These are phyloP conservation scores for Apantesis nais DNA, from an alignment of 2,888 invertebrate species.

Conservation along the genomic window DNA sequence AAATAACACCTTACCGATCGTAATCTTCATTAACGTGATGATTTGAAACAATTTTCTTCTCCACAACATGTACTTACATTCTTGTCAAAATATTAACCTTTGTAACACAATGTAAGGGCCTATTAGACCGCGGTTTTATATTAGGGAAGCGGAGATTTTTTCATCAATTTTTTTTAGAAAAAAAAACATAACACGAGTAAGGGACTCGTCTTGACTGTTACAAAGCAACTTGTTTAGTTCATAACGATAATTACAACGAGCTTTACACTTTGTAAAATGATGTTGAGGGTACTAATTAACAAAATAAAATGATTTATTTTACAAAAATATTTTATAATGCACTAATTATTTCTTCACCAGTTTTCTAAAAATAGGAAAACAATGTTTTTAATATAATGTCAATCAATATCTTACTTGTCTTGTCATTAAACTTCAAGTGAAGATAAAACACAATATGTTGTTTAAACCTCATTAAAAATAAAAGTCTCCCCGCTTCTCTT, in stretches of 20 bases:
- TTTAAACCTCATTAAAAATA: background rate
- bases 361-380: background rate
- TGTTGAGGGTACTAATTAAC: too few species aligned
- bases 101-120: slow-evolving; percentile 27
- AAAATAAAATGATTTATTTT: too few species aligned
- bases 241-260: too few species aligned
- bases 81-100: slow-evolving; percentile 52
- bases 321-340: background rate
- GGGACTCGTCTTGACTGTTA: background rate
- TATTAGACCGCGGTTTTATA: background rate
- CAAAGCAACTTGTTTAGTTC: background rate
- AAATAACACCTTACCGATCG: slow-evolving; percentile 32
- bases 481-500: background rate
- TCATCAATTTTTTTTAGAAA: background rate
- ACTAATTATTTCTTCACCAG: too few species aligned
- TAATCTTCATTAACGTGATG: slow-evolving; percentile 37
- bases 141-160: background rate
- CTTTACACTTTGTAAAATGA: too few species aligned
- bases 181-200: background rate
- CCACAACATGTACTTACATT: slow-evolving; percentile 24
- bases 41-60: slow-evolving; percentile 44
- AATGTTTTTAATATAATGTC: background rate
- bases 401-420: background rate
- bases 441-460: background rate
- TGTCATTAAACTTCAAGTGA: background rate